Percentiles rank a stretch among this genome's conserved stretches.
Conservation (phyloP, 2,797 vertebrate genomes). For the Lophius americanus region DNA sequence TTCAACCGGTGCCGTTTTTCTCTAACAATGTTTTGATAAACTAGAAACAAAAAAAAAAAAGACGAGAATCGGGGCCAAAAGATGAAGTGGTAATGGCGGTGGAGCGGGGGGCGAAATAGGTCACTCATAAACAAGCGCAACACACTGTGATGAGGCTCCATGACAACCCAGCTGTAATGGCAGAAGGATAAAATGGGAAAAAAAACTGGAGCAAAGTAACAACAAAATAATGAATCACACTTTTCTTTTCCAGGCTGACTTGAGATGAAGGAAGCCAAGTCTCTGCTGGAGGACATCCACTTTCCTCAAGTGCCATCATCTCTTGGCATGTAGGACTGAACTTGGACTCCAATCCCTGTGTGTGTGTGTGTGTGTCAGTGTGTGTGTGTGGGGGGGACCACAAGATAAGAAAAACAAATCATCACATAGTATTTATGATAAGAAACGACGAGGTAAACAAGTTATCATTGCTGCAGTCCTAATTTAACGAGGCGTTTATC, state of each 20-base stretch:
- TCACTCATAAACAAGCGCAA: slow-evolving; percentile 67
- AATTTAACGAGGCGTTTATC: slow-evolving; percentile 7
- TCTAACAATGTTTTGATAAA: slow-evolving; percentile 53
- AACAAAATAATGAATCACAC: slow-evolving; percentile 36
- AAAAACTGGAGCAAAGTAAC: slow-evolving; percentile 69
- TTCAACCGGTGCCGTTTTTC: slow-evolving; percentile 30
- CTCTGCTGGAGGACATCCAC: slow-evolving; percentile 1
- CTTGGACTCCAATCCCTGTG: neutral
- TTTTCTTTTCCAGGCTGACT: neutral
- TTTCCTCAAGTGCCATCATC: neutral
- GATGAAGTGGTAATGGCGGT: slow-evolving; percentile 38
- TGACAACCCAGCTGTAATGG: slow-evolving; percentile 77
- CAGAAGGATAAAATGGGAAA: slow-evolving; percentile 73
- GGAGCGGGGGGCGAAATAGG: slow-evolving; percentile 74
- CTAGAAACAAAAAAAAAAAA: slow-evolving; percentile 44
- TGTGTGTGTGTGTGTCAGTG: too few relatives aligned
- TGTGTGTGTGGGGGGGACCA: neutral
- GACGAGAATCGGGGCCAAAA: slow-evolving; percentile 65
- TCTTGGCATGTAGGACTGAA: neutral
- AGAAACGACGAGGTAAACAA: slow-evolving; percentile 15
- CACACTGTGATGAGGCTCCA: slow-evolving; percentile 62
- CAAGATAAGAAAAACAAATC: neutral
- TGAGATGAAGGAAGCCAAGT: neutral
- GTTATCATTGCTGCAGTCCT: neutral
- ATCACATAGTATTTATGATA: slow-evolving; percentile 9